Conservation (phyloP, 2,113 vertebrate species). For the Archilochus colubris region DNA sequence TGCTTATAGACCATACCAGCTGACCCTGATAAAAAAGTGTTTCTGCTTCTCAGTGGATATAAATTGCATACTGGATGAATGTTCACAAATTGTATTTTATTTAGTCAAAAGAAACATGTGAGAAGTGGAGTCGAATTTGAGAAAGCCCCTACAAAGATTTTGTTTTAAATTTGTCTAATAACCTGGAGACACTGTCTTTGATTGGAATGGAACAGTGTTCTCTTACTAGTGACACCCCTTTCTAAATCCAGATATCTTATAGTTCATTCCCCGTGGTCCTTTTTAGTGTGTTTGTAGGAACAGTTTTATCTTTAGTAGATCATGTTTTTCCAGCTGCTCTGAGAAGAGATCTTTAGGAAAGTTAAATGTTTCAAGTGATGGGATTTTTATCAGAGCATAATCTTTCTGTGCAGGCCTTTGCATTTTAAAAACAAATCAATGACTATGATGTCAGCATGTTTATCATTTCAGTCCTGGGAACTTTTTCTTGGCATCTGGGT, state of each 20-base stretch:
- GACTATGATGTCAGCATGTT: constrained; percentile 66
- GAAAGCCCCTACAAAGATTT: neutral
- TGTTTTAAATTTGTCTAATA: neutral
- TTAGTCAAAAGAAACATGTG: neutral
- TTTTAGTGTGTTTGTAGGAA: constrained; percentile 12
- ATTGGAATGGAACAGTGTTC: neutral
- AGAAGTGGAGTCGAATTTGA: neutral
- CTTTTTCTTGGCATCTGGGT: constrained; percentile 66
- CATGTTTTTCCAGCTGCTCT: constrained; percentile 69
- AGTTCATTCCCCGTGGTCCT: neutral
- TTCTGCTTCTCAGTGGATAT: neutral
- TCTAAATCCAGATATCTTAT: constrained; percentile 35
- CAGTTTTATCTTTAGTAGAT: constrained; percentile 13
- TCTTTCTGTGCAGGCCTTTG: constrained; percentile 38
- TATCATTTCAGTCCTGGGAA: constrained; percentile 72
- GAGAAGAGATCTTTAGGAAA: constrained; percentile 47
- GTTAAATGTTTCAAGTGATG: constrained; percentile 28
- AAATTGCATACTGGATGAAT: neutral
- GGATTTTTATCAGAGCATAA: constrained; percentile 65
- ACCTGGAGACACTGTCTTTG: neutral
- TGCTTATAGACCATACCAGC: neutral
- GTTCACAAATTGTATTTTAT: neutral
- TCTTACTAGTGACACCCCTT: constrained; percentile 7
- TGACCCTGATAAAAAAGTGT: neutral
- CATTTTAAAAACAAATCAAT: constrained; percentile 68